Evolutionary conservation across 2,797 vertebrate species (phyloP).

Genomic region (Alcedo quadribrachys): DNA sequence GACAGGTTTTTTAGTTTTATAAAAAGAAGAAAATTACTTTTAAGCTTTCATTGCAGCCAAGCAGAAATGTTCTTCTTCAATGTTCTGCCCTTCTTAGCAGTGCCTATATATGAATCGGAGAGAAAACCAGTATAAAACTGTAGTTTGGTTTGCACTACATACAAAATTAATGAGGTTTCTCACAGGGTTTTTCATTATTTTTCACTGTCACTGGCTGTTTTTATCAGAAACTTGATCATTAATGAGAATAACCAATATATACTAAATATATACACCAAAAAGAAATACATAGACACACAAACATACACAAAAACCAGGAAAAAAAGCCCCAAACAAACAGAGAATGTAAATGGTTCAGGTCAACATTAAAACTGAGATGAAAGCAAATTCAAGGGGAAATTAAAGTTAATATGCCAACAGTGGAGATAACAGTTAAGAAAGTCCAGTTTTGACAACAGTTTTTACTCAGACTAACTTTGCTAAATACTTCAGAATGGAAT

Average conservation of each 20-base stretch:
- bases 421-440: background rate
- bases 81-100: background rate
- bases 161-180: background rate
- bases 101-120: background rate
- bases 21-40: background rate
- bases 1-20: background rate
- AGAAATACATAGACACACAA: too few relatives aligned
- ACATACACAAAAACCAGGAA: too few relatives aligned
- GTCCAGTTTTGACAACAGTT: background rate
- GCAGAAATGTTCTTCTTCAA: background rate
- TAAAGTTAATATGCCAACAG: background rate
- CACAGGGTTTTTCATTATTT: background rate
- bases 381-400: background rate
- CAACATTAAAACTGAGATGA: background rate
- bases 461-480: background rate
- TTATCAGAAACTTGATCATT: background rate
- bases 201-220: background rate
- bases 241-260: too few relatives aligned
- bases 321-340: background rate
- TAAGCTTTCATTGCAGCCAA: background rate
- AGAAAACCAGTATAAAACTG: background rate
- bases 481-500: background rate
- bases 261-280: background rate
- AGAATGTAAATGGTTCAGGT: background rate
- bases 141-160: background rate